A percentile compares a stretch with the other conserved stretches of the same genome.
These are phyloP conservation scores for Syngnathus rostellatus DNA, from an alignment of 2,797 vertebrate species.

Conservation along the genomic window DNA sequence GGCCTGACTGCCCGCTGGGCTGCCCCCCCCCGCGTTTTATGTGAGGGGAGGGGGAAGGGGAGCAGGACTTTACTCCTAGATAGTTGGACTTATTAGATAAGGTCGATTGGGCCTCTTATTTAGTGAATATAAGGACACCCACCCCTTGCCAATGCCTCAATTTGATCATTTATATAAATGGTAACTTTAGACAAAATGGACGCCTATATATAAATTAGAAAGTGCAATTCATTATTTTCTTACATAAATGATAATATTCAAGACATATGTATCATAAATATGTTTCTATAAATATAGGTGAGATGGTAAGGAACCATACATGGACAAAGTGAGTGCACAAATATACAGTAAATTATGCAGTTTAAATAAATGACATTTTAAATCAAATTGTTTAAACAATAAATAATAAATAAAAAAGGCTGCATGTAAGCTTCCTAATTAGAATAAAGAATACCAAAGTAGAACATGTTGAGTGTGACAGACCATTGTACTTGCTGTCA, in stretches of 20 bases:
- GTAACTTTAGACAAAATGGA: no score
- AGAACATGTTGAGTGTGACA: background rate
- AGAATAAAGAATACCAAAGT: background rate
- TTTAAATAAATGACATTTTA: background rate
- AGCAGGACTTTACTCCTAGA: conserved; percentile 39
- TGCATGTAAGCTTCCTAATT: background rate
- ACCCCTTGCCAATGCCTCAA: no score
- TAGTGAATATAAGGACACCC: background rate
- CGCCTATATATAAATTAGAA: no score
- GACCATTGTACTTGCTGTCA: background rate
- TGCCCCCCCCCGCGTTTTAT: conserved; percentile 49
- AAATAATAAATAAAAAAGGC: background rate
- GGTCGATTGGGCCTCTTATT: background rate
- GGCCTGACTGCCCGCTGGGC: conserved; percentile 65
- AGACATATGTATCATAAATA: no score
- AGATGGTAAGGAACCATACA: no score
- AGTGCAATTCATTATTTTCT: no score
- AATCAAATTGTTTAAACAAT: background rate
- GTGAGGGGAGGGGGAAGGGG: conserved; percentile 35
- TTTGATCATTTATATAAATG: background rate
- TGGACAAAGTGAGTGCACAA: no score
- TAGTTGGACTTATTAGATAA: conserved; percentile 43
- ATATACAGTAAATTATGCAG: no score
- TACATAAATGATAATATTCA: no score
- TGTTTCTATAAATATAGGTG: no score